A percentile compares a stretch with the other conserved stretches of the same genome.
phyloP scores from a whole-genome alignment of 64 coral and sea anemone species.

The Platygyra sinensis region DNA sequence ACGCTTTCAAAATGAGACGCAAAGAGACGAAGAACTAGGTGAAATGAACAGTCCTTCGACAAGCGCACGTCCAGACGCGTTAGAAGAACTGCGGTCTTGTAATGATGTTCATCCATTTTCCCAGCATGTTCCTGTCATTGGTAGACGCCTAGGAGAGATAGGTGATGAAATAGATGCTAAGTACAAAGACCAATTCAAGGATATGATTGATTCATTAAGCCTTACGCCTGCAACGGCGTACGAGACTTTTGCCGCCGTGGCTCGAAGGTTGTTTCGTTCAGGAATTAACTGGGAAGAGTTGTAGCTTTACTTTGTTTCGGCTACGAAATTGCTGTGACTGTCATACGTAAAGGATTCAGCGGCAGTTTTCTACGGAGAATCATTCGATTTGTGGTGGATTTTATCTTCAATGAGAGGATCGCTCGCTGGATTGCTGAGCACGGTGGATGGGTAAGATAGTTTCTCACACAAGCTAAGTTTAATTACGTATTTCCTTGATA shows the following conservation, averaged over 20 bases:
- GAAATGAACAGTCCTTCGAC: slow-evolving; percentile 64
- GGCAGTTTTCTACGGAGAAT: slow-evolving; percentile 95
- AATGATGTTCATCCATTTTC: slow-evolving; percentile 69
- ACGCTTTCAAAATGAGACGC: slow-evolving; percentile 81
- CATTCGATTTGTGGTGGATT: slow-evolving; percentile 92
- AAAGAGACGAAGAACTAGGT: slow-evolving; percentile 55
- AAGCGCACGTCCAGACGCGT: slow-evolving; percentile 81
- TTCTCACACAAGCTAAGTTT: neutral
- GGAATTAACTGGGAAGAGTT: slow-evolving; percentile 94
- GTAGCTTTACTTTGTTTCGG: slow-evolving; percentile 95
- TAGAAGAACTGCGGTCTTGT: slow-evolving; percentile 93
- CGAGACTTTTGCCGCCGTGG: slow-evolving; percentile 89
- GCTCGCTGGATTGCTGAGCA: slow-evolving; percentile 87
- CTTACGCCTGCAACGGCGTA: slow-evolving; percentile 87
- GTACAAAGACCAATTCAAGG: slow-evolving; percentile 97
- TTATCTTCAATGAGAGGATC: slow-evolving; percentile 95
- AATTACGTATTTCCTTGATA: neutral
- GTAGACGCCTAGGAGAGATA: slow-evolving; percentile 89
- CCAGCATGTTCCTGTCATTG: slow-evolving; percentile 79
- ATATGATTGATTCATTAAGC: slow-evolving; percentile 92
- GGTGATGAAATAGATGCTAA: slow-evolving; percentile 97
- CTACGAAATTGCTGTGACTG: slow-evolving; percentile 89
- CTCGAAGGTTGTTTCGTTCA: slow-evolving; percentile 86
- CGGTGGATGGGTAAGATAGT: slow-evolving; percentile 94
- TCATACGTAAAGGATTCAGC: slow-evolving; percentile 89